These are phyloP conservation scores for Monochamus alternatus DNA, from an alignment of 2,888 invertebrate species.

Conservation along the genomic window DNA sequence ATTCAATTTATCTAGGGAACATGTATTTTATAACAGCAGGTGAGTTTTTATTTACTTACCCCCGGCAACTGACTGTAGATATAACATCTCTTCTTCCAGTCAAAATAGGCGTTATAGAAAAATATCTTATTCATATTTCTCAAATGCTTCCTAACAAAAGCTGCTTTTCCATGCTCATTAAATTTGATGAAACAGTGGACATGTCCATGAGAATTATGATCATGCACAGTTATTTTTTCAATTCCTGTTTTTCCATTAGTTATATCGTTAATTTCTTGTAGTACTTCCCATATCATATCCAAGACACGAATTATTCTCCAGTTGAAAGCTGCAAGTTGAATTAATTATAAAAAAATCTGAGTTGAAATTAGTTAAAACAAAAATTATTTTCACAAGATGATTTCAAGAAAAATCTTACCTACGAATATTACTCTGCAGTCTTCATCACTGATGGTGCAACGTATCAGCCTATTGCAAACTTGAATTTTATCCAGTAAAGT, in stretches of 20 bases:
- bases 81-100: conserved; percentile 33
- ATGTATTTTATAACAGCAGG: background rate
- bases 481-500: conserved; percentile 15
- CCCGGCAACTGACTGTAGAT: background rate
- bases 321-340: conserved; percentile 21
- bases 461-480: conserved; percentile 8
- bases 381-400: no score
- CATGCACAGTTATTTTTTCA: conserved; percentile 30
- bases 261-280: conserved; percentile 30
- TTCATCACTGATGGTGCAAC: conserved; percentile 23
- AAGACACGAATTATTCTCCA: conserved; percentile 27
- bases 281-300: conserved; percentile 29
- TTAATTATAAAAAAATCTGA: background rate
- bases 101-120: conserved; percentile 27
- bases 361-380: background rate
- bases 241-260: conserved; percentile 27
- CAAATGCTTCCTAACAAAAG: conserved; percentile 22
- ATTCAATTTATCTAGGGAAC: no score
- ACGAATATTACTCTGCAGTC: conserved; percentile 30
- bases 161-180: conserved; percentile 32
- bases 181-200: conserved; percentile 31
- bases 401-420: background rate
- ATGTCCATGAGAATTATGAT: conserved; percentile 19
- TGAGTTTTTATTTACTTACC: conserved; percentile 17
- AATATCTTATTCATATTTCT: conserved; percentile 27